Conservation (phyloP, 1,140 invertebrate species). For the Linepithema humile region DNA sequence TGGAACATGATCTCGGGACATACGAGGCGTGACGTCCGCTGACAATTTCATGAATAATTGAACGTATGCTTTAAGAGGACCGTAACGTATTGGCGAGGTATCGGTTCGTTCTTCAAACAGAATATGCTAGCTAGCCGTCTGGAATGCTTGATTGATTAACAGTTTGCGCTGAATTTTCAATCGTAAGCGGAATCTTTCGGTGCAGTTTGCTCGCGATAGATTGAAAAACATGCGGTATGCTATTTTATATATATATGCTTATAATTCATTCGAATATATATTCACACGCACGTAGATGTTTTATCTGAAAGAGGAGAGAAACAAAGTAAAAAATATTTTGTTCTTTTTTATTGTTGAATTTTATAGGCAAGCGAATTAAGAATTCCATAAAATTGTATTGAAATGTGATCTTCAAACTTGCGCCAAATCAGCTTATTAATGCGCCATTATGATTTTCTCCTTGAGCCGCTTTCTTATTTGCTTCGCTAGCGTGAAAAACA, state of each 20-base stretch:
- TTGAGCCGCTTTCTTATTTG: constrained; percentile 14
- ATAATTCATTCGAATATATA: background rate
- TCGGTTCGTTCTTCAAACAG: constrained; percentile 47
- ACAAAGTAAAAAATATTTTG: background rate
- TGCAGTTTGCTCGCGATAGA: constrained; percentile 8
- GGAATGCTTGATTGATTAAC: constrained; percentile 55
- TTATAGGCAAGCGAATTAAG: background rate
- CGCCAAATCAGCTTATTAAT: constrained; percentile 20
- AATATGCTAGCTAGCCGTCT: constrained; percentile 41
- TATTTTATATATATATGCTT: background rate
- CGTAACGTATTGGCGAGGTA: constrained; percentile 51
- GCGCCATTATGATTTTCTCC: constrained; percentile 6
- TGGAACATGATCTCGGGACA: constrained; percentile 25
- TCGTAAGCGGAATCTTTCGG: background rate
- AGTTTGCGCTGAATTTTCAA: constrained; percentile 56
- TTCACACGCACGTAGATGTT: background rate
- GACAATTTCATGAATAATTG: constrained; percentile 62
- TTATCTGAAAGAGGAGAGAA: background rate
- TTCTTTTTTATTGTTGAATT: background rate
- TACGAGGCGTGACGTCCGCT: constrained; percentile 38
- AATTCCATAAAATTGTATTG: background rate
- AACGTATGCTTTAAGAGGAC: constrained; percentile 44
- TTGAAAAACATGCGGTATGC: background rate
- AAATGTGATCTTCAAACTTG: constrained; percentile 4
- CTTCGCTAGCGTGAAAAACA: background rate